A percentile compares a stretch with the other conserved stretches of the same genome.
These are phyloP conservation scores for Ceyx erithaca DNA, from an alignment of 2,797 vertebrate species.

Conservation along the genomic window DNA sequence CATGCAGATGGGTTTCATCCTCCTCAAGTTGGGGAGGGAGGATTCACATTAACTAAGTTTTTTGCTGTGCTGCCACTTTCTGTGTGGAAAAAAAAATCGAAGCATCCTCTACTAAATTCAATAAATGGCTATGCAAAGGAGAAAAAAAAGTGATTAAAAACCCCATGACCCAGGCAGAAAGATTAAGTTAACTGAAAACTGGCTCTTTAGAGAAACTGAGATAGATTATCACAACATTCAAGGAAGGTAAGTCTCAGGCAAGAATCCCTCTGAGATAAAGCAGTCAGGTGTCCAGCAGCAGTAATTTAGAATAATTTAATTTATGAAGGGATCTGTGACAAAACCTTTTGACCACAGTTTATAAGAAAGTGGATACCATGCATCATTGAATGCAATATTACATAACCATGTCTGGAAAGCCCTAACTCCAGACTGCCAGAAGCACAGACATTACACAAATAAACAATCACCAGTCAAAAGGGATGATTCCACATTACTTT, in stretches of 20 bases:
- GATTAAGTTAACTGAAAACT: conserved; percentile 27
- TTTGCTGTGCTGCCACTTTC: neutral
- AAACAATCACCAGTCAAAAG: neutral
- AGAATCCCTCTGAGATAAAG: neutral
- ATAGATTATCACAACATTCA: conserved; percentile 19
- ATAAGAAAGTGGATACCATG: neutral
- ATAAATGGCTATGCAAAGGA: neutral
- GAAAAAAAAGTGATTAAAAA: neutral
- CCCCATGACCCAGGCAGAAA: neutral
- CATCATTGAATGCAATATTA: neutral
- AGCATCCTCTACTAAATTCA: neutral
- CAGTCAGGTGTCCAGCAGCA: neutral
- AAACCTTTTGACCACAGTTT: neutral
- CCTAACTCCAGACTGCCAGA: neutral
- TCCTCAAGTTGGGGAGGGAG: neutral
- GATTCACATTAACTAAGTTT: neutral
- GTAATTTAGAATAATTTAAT: neutral
- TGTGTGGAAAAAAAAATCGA: neutral
- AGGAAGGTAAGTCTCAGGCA: neutral
- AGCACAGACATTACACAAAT: neutral
- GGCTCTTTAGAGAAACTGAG: neutral
- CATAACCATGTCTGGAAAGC: neutral
- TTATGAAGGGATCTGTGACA: neutral
- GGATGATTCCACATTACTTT: neutral
- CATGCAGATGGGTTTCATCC: neutral